These are phyloP conservation scores for Himalopsyche japonica DNA, from an alignment of 2,888 invertebrate species.

Conservation along the genomic window DNA sequence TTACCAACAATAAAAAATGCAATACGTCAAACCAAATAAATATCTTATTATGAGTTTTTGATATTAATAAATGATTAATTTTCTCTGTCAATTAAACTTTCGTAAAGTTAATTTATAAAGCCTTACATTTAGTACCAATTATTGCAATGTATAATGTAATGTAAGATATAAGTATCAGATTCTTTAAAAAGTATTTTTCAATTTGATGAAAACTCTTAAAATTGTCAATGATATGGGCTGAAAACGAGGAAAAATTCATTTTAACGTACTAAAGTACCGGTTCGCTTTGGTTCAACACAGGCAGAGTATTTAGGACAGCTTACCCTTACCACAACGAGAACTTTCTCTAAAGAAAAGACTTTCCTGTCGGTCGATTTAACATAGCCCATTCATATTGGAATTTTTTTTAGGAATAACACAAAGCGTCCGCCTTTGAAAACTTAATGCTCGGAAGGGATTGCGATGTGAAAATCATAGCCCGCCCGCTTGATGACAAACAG, in stretches of 20 bases:
- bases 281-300: conserved; percentile 13
- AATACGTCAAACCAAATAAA: too few species aligned
- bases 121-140: too few species aligned
- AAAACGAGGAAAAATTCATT: not conserved
- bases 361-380: conserved; percentile 39
- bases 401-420: conserved; percentile 39
- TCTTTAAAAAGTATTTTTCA: too few species aligned
- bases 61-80: too few species aligned
- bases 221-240: not conserved
- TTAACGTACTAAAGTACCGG: conserved; percentile 1
- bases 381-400: conserved; percentile 40
- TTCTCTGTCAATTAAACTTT: too few species aligned
- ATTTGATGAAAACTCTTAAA: not conserved
- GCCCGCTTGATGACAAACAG: not conserved
- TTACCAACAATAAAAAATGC: too few species aligned
- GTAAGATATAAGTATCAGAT: too few species aligned
- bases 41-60: too few species aligned
- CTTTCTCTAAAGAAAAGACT: conserved; percentile 32
- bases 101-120: too few species aligned
- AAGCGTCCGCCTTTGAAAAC: conserved; percentile 39
- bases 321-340: conserved; percentile 23
- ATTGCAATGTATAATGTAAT: too few species aligned
- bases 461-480: conserved; percentile 26
- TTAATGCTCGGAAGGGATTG: conserved; percentile 41
- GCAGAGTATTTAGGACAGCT: conserved; percentile 32